Base-by-base conservation (phyloP, 2,113 vertebrate species). In the Passer domesticus region DNA sequence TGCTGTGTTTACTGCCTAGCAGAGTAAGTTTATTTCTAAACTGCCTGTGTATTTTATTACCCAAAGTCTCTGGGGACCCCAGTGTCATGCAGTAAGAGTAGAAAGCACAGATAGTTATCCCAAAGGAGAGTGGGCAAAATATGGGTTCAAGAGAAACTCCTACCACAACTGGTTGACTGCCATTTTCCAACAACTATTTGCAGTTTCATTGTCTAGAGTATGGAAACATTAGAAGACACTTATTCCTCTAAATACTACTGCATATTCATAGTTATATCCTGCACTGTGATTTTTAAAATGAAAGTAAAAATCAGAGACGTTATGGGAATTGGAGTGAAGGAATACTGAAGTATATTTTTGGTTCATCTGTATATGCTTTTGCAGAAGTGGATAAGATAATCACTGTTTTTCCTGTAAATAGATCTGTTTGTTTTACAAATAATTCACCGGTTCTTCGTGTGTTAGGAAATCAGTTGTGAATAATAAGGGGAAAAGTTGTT, bases 371-470 rank as follows among this genome's bases (percentile, higher is more conserved):
- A 25, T 10, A 22, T 44, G 27, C 18, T 84, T 75, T 82, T 62
- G 46, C n/a, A 74, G 20, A 87, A 72, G 22, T 52, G 10, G 15
- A 13, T 83, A 77, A 56, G 5, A 43, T 15, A 72, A 52, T 19
- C 58, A 15, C 4, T 53, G 15, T 2, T 87, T 69, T 73, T 76
- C 12, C 74, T 78, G 37, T 79, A 59, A 81, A 19, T 35, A 50
- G 11, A 39, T 44, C 17, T 73, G 20, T 37, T 28, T 66, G 12
- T 28, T 73, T 87, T 43, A 74, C 59, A 88, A 82, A 73, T 58
- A 75, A 33, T 62, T 64, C 15, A n/a, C 0, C 0, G 43, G 22
- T 18, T 12, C 11, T 67, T 76, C 39, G 31, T 67, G 16, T 7
- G 0, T 37, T 76, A 47, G 60, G 46, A 82, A 82, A 60, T 46